Evolutionary conservation across 2,113 vertebrate species (phyloP).

Genomic region (Salvelinus sp.): DNA sequence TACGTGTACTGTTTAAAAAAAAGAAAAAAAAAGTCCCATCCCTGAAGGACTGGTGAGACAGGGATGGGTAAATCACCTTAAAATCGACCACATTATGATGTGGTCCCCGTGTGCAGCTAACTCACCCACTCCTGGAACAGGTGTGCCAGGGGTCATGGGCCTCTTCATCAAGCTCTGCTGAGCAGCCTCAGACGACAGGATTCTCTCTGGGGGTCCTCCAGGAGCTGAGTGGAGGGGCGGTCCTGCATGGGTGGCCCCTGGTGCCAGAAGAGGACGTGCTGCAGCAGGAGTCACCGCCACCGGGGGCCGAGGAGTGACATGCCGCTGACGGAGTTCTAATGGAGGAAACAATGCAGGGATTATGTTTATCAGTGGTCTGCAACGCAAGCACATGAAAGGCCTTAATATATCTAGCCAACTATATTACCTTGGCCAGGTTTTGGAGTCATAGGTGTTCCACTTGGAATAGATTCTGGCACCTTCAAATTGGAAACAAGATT

Average conservation of each 20-base stretch:
- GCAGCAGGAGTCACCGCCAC: slow-evolving; percentile 53
- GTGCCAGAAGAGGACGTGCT: slow-evolving; percentile 66
- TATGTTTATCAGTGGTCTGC: neutral
- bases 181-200: slow-evolving; percentile 70
- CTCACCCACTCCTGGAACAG: slow-evolving; percentile 92
- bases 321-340: slow-evolving; percentile 91
- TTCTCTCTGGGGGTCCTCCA: slow-evolving; percentile 87
- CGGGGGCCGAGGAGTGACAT: slow-evolving; percentile 79
- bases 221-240: slow-evolving; percentile 79
- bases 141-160: slow-evolving; percentile 85
- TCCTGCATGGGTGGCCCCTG: slow-evolving; percentile 72
- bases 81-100: slow-evolving; percentile 75
- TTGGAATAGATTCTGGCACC: slow-evolving; percentile 81
- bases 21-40: slow-evolving; percentile 29
- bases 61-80: slow-evolving; percentile 73
- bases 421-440: slow-evolving; percentile 92
- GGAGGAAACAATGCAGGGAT: slow-evolving; percentile 26
- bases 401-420: neutral
- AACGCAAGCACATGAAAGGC: neutral
- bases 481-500: slow-evolving; percentile 49
- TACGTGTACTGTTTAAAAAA: neutral
- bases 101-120: slow-evolving; percentile 78
- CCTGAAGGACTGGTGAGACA: slow-evolving; percentile 56
- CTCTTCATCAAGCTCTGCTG: slow-evolving; percentile 85
- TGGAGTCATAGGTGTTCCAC: slow-evolving; percentile 80